Base-by-base conservation (phyloP, 2,888 invertebrate genomes). In the Laothoe populi region DNA sequence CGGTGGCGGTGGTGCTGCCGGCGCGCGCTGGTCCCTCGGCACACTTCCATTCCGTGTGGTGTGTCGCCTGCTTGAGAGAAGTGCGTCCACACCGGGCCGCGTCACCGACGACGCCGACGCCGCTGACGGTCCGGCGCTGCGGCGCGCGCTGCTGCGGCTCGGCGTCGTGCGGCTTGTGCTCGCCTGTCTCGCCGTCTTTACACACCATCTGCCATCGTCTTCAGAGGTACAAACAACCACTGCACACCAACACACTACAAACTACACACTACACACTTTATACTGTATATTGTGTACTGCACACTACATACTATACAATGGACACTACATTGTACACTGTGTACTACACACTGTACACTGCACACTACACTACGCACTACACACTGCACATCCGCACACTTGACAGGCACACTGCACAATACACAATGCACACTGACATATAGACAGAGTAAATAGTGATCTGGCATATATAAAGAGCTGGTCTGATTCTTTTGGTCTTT, bases 121-220 rank as follows among this genome's bases (percentile, higher is more conserved):
- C 92, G 40, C 19, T 4, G 64, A 23, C 96, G 2, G 94, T 95
- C 60, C 83, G 4, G 68, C 96, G 64, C 86, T 98, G 70, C 93
- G 98, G 8, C 93, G 95, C 16, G 96, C 96, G 79, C 96, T 97
- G 72, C 95, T 98, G 70, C 96, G 96, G 74, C 95, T 96, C 40
- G 98, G 98, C 24, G 97, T 97, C 40, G 95, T 98, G 73, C 95
- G 98, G 72, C 94, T 98, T 60, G 94, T 98, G 72, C 94, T 99
- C 45, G 96, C 97, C 60, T 98, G 98, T 78, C 93, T 99, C 62
- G 96, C 98, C 0, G 96, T 98, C 44, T 97, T 98, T 83, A 98
- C 98, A 7, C 97, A 97, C 82, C 96, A 96, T 78, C 94, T 95
- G 0, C 95, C 95, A 61, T 88, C 91, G 59, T 88, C 82, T 77